A percentile compares a stretch with the other conserved stretches of the same genome.
Conservation (phyloP, 2,113 vertebrate genomes). For the Dromas ardeola region DNA sequence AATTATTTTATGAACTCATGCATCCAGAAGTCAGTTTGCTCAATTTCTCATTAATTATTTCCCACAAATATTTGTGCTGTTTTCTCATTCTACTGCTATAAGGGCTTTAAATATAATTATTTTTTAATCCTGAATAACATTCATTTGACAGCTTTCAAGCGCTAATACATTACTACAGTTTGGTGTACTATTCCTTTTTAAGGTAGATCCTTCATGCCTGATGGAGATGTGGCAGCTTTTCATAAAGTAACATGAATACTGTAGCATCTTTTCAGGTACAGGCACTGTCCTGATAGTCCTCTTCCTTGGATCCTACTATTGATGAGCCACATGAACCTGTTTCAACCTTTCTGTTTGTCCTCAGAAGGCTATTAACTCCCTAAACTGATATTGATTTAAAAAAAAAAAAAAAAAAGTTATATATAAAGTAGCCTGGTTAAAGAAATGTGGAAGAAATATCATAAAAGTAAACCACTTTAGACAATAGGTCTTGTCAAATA, state of each 20-base stretch:
- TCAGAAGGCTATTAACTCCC: not conserved
- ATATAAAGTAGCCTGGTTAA: not conserved
- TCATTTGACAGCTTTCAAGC: not conserved
- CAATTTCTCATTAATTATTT: not conserved
- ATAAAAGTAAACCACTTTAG: not conserved
- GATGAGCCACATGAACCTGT: not conserved
- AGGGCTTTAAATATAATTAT: not conserved
- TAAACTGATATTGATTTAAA: not conserved
- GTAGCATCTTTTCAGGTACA: not conserved
- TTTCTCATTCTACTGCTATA: not conserved
- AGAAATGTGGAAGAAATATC: not conserved
- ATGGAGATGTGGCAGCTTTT: not conserved
- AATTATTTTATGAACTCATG: not conserved
- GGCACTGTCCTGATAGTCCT: not conserved
- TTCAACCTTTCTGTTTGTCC: not conserved
- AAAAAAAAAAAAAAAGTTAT: not conserved
- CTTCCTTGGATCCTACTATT: not conserved
- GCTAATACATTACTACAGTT: not conserved
- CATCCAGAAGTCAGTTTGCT: not conserved
- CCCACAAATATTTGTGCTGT: not conserved
- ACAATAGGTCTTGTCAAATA: not conserved
- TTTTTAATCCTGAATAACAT: not conserved
- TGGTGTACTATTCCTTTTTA: not conserved
- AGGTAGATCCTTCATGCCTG: not conserved
- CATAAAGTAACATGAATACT: not conserved